Evolutionary conservation across 2,113 vertebrate species (phyloP).

Genomic region (Barbus barbus): DNA sequence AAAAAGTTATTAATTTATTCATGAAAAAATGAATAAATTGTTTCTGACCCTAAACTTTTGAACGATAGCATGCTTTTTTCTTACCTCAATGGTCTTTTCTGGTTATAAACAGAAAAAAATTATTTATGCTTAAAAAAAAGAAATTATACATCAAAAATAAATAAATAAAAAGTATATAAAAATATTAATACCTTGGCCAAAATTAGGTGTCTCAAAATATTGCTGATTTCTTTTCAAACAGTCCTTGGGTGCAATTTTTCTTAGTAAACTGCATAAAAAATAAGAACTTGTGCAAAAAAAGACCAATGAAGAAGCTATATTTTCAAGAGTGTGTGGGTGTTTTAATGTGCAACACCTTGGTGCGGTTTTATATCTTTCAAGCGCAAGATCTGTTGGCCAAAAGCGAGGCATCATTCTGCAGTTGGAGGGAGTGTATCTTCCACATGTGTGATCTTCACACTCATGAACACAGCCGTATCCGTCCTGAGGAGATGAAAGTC

Average conservation of each 20-base stretch:
- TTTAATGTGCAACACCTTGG: neutral
- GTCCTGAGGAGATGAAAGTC: neutral
- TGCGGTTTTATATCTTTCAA: neutral
- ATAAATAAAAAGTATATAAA: neutral
- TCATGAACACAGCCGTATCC: neutral
- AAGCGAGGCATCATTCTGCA: neutral
- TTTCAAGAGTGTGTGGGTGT: neutral
- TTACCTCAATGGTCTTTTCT: neutral
- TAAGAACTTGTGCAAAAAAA: neutral
- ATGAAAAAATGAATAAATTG: no score
- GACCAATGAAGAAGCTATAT: neutral
- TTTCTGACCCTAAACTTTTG: no score
- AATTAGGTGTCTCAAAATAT: no score
- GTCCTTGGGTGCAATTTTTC: neutral
- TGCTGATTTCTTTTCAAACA: neutral
- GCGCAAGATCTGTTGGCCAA: neutral
- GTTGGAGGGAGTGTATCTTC: no score
- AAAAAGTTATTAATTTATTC: no score
- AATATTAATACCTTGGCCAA: no score
- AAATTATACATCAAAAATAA: neutral
- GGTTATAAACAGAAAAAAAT: no score
- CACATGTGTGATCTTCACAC: neutral
- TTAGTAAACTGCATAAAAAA: neutral
- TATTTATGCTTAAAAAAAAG: neutral
- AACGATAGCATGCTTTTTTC: no score